Evolutionary conservation across 2,113 vertebrate genomes (phyloP).

Genomic region (Aegypius monachus): DNA sequence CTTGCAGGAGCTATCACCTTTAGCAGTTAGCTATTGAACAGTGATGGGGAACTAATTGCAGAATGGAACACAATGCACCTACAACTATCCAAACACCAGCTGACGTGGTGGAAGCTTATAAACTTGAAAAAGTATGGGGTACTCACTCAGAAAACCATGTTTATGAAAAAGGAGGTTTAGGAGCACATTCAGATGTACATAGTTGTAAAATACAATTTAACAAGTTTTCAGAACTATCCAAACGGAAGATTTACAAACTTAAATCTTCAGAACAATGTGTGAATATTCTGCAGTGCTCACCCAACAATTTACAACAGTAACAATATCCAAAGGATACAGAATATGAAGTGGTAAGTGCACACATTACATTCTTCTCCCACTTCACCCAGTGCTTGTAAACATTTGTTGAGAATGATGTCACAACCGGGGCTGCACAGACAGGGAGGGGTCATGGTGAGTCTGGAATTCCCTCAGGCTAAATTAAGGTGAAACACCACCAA

Average conservation of each 20-base stretch:
- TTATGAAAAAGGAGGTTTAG: not conserved
- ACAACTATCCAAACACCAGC: not conserved
- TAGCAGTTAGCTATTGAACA: not conserved
- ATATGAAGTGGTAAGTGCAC: not conserved
- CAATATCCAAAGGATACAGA: not conserved
- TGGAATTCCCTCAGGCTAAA: too few species aligned
- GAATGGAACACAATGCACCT: not conserved
- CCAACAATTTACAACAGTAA: not conserved
- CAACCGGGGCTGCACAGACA: too few species aligned
- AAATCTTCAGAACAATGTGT: not conserved
- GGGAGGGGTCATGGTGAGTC: too few species aligned
- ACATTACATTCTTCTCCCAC: not conserved
- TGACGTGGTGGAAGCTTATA: not conserved
- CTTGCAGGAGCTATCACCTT: not conserved
- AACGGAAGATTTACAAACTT: not conserved
- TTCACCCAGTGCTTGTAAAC: not conserved
- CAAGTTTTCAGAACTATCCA: not conserved
- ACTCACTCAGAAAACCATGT: not conserved
- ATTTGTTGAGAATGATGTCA: not conserved
- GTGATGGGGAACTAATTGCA: not conserved
- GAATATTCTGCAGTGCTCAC: not conserved
- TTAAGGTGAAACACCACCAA: too few species aligned
- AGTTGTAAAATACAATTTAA: not conserved
- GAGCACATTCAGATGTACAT: not conserved
- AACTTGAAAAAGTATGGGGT: not conserved